Percentiles rank a stretch among this genome's conserved stretches.
phyloP scores from a whole-genome alignment of 2,113 vertebrate species.

The Recurvirostra avosetta region DNA sequence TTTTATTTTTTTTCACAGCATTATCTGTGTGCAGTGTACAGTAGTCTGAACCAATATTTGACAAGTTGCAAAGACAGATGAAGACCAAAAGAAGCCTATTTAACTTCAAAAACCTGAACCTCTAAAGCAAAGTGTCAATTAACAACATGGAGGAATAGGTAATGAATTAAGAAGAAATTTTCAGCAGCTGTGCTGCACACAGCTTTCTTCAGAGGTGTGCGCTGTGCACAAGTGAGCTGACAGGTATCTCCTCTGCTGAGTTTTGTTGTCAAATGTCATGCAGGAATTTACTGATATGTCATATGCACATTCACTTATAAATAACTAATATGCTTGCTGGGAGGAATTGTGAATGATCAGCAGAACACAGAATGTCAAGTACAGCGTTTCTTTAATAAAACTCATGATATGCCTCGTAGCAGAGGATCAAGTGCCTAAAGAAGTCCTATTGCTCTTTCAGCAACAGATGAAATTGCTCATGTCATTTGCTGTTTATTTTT shows the following conservation, averaged over 20 bases:
- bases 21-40: neutral
- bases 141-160: neutral
- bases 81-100: neutral
- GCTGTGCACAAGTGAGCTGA: rapidly evolving
- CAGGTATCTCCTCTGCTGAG: neutral
- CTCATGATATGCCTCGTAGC: neutral
- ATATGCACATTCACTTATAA: neutral
- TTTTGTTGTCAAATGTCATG: neutral
- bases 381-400: neutral
- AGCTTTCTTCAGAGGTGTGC: neutral
- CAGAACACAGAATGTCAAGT: neutral
- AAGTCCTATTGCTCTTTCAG: neutral
- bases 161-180: neutral
- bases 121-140: neutral
- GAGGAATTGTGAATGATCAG: neutral
- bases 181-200: neutral
- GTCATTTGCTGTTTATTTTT: neutral
- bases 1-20: neutral
- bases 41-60: neutral
- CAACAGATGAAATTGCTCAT: neutral
- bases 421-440: neutral
- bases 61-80: neutral
- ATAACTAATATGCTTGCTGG: neutral
- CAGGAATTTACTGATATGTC: neutral
- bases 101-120: neutral